Conservation (phyloP, 2,888 invertebrate genomes). For the Pachliopta kotzebuea region DNA sequence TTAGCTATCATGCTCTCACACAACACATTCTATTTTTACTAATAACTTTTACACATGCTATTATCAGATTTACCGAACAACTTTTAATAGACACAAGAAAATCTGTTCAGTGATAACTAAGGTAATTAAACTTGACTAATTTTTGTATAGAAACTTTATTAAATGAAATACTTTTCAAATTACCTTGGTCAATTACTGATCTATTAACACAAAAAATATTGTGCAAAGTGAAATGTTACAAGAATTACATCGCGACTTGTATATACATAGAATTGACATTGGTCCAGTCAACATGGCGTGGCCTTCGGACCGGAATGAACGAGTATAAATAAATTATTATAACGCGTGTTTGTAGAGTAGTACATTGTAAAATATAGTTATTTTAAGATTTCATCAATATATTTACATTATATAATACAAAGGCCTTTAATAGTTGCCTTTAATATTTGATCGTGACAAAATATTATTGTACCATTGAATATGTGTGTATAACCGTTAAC, state of each 20-base stretch:
- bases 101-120: no score
- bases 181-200: no score
- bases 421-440: conserved; percentile 2
- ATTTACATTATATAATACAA: background rate
- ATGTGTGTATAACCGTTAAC: conserved; percentile 4
- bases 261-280: conserved; percentile 36
- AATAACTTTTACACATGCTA: no score
- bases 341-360: conserved; percentile 30
- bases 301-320: conserved; percentile 39
- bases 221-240: conserved; percentile 5
- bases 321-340: conserved; percentile 35
- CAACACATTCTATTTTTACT: background rate
- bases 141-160: no score
- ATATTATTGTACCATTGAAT: background rate
- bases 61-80: no score
- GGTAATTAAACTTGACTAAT: no score
- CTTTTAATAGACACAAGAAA: no score
- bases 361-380: conserved; percentile 31
- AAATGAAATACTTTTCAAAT: no score
- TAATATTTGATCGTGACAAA: conserved; percentile 5
- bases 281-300: conserved; percentile 37
- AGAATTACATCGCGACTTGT: conserved; percentile 26
- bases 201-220: no score
- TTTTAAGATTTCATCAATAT: conserved; percentile 9
- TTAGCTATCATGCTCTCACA: background rate